Percentiles rank a stretch among this genome's conserved stretches.
Evolutionary conservation across 2,888 invertebrate genomes (phyloP).

Genomic region (Drosophila meridionalis): DNA sequence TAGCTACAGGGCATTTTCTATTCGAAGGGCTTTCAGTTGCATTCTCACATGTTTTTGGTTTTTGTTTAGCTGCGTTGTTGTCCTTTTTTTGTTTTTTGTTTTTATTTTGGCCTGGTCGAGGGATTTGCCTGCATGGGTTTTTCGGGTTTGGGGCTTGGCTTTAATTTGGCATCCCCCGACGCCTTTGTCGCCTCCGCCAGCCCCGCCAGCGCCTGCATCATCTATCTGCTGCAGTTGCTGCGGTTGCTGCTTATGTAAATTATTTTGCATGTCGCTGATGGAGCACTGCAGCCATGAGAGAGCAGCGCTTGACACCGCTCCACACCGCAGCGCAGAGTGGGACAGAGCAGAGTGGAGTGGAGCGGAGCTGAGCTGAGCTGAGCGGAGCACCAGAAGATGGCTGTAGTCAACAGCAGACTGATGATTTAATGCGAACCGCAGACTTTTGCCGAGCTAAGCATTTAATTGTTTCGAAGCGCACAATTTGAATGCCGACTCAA

Average conservation of each 20-base stretch:
- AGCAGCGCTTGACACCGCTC: slow-evolving; percentile 32
- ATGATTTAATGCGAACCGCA: slow-evolving; percentile 79
- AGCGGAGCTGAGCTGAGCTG: background rate
- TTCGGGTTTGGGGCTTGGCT: slow-evolving; percentile 63
- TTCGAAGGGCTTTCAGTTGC: slow-evolving; percentile 3
- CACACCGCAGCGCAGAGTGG: background rate
- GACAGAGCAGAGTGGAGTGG: slow-evolving; percentile 4
- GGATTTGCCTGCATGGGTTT: slow-evolving; percentile 76
- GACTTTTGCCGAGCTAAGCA: slow-evolving; percentile 79
- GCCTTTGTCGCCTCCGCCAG: slow-evolving; percentile 31
- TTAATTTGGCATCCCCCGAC: slow-evolving; percentile 74
- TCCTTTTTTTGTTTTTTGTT: background rate
- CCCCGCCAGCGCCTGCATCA: slow-evolving; percentile 13
- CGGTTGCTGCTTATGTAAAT: slow-evolving; percentile 78
- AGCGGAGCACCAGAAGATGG: slow-evolving; percentile 15
- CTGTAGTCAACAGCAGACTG: slow-evolving; percentile 72
- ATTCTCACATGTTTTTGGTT: slow-evolving; percentile 27
- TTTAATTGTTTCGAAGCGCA: slow-evolving; percentile 74
- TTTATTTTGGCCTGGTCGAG: slow-evolving; percentile 54
- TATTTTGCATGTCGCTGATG: slow-evolving; percentile 67
- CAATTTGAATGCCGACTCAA: slow-evolving; percentile 40
- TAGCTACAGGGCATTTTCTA: slow-evolving; percentile 14
- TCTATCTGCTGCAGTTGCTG: slow-evolving; percentile 68
- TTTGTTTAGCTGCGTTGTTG: slow-evolving; percentile 35
- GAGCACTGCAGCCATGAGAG: slow-evolving; percentile 38